Evolutionary conservation across 2,888 invertebrate genomes (phyloP).

Genomic region (Caenorhabditis sp.): DNA sequence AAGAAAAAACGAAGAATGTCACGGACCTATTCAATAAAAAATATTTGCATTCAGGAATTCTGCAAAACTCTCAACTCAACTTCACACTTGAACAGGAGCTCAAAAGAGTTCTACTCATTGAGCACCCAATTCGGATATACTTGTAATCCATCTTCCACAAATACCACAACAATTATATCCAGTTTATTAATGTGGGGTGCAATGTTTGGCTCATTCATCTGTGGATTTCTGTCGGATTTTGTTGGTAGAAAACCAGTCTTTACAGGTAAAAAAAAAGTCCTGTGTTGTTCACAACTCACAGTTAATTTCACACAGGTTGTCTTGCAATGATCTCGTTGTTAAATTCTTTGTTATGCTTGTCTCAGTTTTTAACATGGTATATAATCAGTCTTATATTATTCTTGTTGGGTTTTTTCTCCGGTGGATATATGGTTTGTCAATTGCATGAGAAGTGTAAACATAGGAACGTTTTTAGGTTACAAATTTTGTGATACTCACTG

Average conservation of each 20-base stretch:
- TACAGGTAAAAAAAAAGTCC: constrained; percentile 39
- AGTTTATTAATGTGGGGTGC: constrained; percentile 64
- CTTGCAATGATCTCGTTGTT: constrained; percentile 41
- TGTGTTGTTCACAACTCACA: background rate
- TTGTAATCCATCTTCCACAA: constrained; percentile 13
- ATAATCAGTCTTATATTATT: background rate
- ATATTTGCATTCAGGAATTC: constrained; percentile 14
- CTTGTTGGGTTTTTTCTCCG: constrained; percentile 26
- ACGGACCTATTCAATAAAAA: background rate
- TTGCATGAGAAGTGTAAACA: background rate
- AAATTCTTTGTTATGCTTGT: constrained; percentile 35
- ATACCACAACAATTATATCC: constrained; percentile 38
- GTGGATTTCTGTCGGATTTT: constrained; percentile 66
- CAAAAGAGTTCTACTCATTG: constrained; percentile 25
- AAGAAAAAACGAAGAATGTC: background rate
- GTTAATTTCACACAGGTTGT: constrained; percentile 39
- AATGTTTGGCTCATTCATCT: constrained; percentile 59
- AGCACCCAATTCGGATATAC: constrained; percentile 13
- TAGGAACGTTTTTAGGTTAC: constrained; percentile 35
- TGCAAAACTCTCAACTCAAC: constrained; percentile 3
- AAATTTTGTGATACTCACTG: constrained; percentile 65
- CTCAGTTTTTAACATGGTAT: constrained; percentile 8
- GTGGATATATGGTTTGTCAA: constrained; percentile 35
- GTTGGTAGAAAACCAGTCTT: constrained; percentile 64
- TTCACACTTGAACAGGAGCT: background rate